Evolutionary conservation across 2,797 vertebrate genomes (phyloP).

Genomic region (Rhinatrema bivittatum): DNA sequence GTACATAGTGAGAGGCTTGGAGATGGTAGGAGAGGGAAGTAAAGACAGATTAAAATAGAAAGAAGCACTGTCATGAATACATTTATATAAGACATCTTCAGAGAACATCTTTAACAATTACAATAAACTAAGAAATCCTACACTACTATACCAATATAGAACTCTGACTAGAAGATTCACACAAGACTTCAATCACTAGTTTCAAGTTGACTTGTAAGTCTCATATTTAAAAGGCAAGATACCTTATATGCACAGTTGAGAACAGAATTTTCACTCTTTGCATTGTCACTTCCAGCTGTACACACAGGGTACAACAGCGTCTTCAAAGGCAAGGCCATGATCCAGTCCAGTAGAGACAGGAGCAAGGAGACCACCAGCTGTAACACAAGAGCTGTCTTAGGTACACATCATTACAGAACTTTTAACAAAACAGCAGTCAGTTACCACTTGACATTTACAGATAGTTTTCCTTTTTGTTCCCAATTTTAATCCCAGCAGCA

Average conservation of each 20-base stretch:
- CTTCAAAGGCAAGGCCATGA: conserved; percentile 90
- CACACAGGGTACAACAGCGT: conserved; percentile 82
- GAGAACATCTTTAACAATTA: no score
- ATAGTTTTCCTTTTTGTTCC: conserved; percentile 7
- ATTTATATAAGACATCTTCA: no score
- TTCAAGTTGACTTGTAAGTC: neutral
- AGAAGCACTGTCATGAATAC: no score
- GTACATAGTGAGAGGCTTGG: no score
- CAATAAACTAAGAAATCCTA: no score
- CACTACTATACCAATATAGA: no score
- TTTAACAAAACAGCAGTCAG: no score
- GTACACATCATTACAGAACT: conserved; percentile 21
- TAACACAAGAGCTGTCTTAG: conserved; percentile 27
- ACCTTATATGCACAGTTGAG: conserved; percentile 97
- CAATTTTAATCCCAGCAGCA: conserved; percentile 7
- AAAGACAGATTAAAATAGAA: no score
- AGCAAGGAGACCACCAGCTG: conserved; percentile 94
- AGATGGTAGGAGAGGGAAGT: no score
- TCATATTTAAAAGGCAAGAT: conserved; percentile 10
- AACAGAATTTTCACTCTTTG: conserved; percentile 81
- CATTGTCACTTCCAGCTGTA: conserved; percentile 68
- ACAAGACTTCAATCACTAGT: no score
- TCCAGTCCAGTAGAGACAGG: conserved; percentile 94
- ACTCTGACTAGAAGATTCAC: no score
- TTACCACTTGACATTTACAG: conserved; percentile 11